A percentile compares a stretch with the other conserved stretches of the same genome.
Conservation (phyloP, 2,113 vertebrate genomes). For the Lophura nycthemera region DNA sequence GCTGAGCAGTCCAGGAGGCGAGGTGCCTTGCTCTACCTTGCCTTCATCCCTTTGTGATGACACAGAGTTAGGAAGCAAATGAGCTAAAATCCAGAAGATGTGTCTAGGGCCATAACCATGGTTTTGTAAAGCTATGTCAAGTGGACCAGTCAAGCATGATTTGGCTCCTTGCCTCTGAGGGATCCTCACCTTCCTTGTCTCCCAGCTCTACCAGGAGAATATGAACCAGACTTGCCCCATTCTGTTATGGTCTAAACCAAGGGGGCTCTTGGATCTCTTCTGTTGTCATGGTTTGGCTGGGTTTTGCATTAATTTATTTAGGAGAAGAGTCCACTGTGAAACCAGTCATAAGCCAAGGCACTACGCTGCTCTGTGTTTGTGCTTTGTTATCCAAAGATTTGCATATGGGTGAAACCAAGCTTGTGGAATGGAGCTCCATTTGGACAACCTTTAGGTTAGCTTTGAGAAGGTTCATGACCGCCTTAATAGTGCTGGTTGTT, state of each 20-base stretch:
- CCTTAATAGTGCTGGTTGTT: neutral
- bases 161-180: neutral
- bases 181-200: neutral
- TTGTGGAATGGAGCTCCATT: neutral
- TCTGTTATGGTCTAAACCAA: neutral
- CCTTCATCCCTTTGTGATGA: neutral
- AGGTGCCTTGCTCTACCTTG: neutral
- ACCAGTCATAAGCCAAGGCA: neutral
- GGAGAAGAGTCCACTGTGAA: neutral
- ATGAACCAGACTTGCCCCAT: neutral
- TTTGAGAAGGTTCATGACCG: neutral
- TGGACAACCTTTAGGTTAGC: neutral
- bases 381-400: neutral
- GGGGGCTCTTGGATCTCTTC: neutral
- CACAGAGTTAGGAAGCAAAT: neutral
- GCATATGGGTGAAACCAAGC: neutral
- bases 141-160: neutral
- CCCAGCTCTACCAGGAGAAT: neutral
- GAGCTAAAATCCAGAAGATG: neutral
- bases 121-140: neutral
- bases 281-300: neutral
- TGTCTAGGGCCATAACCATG: neutral
- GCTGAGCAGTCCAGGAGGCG: neutral
- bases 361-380: rapidly evolving
- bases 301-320: neutral